Conservation (phyloP, 2,888 invertebrate species). For the Muschampia staudingeri region DNA sequence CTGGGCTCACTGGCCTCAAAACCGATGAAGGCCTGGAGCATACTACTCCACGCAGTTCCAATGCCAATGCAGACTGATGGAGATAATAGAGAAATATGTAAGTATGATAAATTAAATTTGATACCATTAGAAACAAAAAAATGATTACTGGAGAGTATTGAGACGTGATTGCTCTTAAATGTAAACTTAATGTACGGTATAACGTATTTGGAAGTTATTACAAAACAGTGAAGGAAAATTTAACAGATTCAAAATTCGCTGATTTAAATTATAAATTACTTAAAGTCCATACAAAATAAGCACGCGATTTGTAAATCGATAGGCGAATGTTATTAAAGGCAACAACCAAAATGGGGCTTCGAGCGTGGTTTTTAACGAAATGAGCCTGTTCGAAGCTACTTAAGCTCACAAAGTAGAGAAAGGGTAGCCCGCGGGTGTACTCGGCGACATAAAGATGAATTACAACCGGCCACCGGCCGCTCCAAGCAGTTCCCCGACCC, state of each 20-base stretch:
- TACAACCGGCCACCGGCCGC: slow-evolving; percentile 61
- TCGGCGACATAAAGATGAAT: slow-evolving; percentile 66
- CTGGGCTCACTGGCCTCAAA: no score
- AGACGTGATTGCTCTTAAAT: no score
- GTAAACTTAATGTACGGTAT: no score
- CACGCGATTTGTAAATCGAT: not conserved
- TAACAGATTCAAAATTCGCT: not conserved
- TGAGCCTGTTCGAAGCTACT: slow-evolving; percentile 65
- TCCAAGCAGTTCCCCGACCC: slow-evolving; percentile 35
- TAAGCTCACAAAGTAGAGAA: slow-evolving; percentile 68
- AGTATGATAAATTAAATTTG: no score
- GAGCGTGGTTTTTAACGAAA: slow-evolving; percentile 64
- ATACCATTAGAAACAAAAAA: no score
- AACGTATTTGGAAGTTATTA: no score
- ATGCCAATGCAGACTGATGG: no score
- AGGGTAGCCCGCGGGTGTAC: slow-evolving; percentile 61
- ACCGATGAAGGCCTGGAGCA: no score
- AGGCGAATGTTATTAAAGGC: slow-evolving; percentile 8
- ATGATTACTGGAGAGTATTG: no score
- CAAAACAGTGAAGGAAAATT: no score
- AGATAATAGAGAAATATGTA: no score
- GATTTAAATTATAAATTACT: not conserved
- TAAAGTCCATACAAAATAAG: slow-evolving; percentile 14
- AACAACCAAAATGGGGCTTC: slow-evolving; percentile 32
- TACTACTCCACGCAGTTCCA: no score